A percentile compares a stretch with the other conserved stretches of the same genome.
phyloP scores from a whole-genome alignment of 2,797 vertebrate genomes.

The Poeciliopsis infans region DNA sequence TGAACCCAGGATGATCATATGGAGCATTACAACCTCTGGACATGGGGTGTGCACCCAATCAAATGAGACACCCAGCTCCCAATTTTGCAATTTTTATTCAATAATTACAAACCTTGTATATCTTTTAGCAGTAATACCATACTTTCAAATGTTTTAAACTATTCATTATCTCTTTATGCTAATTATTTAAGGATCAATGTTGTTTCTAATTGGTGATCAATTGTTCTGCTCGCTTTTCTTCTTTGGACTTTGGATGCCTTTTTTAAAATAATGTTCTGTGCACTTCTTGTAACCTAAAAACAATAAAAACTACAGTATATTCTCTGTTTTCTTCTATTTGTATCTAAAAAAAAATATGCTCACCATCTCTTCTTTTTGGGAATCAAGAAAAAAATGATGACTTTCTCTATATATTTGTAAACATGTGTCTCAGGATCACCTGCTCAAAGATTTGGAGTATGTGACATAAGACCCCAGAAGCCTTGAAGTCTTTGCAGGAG shows the following conservation, averaged over 20 bases:
- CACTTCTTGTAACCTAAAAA: not conserved
- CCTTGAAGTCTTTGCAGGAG: constrained; percentile 24
- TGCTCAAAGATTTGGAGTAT: constrained; percentile 15
- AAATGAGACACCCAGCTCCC: too few species aligned
- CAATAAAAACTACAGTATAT: not conserved
- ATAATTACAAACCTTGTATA: not conserved
- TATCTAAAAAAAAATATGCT: too few species aligned
- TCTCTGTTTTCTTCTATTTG: not conserved
- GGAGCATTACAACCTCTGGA: too few species aligned
- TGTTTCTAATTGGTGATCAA: not conserved
- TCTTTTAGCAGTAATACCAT: not conserved
- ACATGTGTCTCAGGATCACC: not conserved
- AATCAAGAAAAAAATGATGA: not conserved
- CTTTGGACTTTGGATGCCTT: not conserved
- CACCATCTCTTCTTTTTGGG: not conserved
- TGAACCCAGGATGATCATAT: too few species aligned
- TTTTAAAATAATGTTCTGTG: not conserved
- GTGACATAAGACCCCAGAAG: constrained; percentile 32
- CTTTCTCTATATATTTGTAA: not conserved
- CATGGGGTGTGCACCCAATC: too few species aligned
- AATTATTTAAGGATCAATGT: not conserved
- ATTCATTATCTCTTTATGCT: not conserved
- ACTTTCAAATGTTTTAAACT: not conserved
- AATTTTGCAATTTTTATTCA: not conserved
- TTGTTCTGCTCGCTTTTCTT: not conserved